A percentile compares a stretch with the other conserved stretches of the same genome.
These are phyloP conservation scores for Silurus aristotelis DNA, from an alignment of 2,797 vertebrate genomes.

Conservation along the genomic window DNA sequence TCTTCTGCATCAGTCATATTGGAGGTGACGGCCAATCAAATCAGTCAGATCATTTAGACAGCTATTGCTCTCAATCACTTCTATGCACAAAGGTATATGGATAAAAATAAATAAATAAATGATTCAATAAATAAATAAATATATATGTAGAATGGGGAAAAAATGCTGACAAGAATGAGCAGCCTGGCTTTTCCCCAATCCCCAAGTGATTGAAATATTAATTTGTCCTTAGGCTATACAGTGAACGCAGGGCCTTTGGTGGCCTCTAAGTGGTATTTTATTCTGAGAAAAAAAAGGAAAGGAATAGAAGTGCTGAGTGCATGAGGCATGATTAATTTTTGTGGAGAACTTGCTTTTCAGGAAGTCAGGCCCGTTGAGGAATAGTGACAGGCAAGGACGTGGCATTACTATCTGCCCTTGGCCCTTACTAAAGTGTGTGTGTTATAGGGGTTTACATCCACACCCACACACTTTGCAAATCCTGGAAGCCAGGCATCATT, in stretches of 20 bases:
- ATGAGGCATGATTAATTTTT: conserved; percentile 66
- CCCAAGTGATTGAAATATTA: conserved; percentile 95
- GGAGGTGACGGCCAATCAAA: conserved; percentile 89
- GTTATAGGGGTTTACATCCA: neutral
- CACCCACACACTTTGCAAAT: conserved; percentile 28
- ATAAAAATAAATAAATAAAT: conserved; percentile 55
- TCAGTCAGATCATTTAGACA: conserved; percentile 80
- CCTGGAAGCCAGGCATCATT: conserved; percentile 67
- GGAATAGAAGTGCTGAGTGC: conserved; percentile 61
- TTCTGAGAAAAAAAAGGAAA: conserved; percentile 66
- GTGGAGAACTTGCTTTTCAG: conserved; percentile 57
- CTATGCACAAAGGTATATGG: conserved; percentile 76
- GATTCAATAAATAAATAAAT: conserved; percentile 29
- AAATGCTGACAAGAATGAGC: conserved; percentile 83
- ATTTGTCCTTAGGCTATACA: conserved; percentile 86
- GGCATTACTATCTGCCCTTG: conserved; percentile 70
- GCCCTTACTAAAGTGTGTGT: conserved; percentile 61
- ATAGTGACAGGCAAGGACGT: conserved; percentile 77
- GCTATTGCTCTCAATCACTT: conserved; percentile 73
- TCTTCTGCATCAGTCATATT: conserved; percentile 81
- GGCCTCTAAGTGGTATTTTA: conserved; percentile 87
- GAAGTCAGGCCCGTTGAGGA: conserved; percentile 65
- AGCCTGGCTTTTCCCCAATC: conserved; percentile 73
- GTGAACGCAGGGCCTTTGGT: conserved; percentile 77
- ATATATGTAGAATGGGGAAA: conserved; percentile 47